These are phyloP conservation scores for Quadriops clusia DNA, from an alignment of 2,888 invertebrate species.

Conservation along the genomic window DNA sequence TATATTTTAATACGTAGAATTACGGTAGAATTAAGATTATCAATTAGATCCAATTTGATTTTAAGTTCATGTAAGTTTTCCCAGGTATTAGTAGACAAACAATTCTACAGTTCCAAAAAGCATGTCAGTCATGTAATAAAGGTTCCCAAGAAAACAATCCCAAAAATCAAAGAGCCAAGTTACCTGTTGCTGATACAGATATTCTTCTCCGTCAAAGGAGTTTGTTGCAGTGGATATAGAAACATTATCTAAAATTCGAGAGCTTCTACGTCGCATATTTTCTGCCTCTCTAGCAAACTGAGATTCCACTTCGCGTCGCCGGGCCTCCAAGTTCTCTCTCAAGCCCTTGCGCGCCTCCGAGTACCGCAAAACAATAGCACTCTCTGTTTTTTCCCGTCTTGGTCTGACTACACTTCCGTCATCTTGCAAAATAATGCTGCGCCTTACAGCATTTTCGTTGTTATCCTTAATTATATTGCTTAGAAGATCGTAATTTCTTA, in stretches of 20 bases:
- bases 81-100: too few species aligned
- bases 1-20: too few species aligned
- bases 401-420: slow-evolving; percentile 45
- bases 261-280: slow-evolving; percentile 37
- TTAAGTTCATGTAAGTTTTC: too few species aligned
- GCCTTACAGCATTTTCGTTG: slow-evolving; percentile 24
- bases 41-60: too few species aligned
- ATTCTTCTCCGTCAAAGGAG: slow-evolving; percentile 34
- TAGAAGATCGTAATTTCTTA: slow-evolving; percentile 6
- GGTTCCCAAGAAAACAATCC: slow-evolving; percentile 5
- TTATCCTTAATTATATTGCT: slow-evolving; percentile 5
- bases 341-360: slow-evolving; percentile 41
- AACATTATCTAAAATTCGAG: slow-evolving; percentile 35
- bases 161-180: slow-evolving; percentile 20
- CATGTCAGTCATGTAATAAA: too few species aligned
- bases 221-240: slow-evolving; percentile 26
- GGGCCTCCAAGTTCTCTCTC: slow-evolving; percentile 37
- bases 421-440: slow-evolving; percentile 19
- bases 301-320: slow-evolving; percentile 37
- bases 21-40: too few species aligned
- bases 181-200: slow-evolving; percentile 36
- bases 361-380: slow-evolving; percentile 67
- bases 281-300: slow-evolving; percentile 36
- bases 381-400: slow-evolving; percentile 80
- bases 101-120: too few species aligned